Conservation (phyloP, 2,113 vertebrate genomes). For the Ciconia boyciana region DNA sequence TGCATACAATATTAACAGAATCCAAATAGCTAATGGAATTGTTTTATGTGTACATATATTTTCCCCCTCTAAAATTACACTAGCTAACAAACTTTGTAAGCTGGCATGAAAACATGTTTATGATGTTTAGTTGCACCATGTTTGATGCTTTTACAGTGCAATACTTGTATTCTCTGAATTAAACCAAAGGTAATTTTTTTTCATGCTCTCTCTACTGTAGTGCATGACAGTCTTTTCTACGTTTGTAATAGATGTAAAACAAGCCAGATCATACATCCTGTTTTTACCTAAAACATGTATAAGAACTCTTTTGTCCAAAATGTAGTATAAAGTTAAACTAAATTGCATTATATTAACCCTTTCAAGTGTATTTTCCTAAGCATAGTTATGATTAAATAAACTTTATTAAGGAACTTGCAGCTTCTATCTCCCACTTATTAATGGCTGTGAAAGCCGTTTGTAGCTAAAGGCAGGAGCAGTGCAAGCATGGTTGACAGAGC, state of each 20-base stretch:
- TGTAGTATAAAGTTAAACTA: constrained; percentile 76
- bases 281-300: constrained; percentile 73
- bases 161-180: constrained; percentile 76
- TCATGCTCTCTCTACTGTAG: constrained; percentile 74
- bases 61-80: constrained; percentile 24
- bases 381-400: constrained; percentile 82
- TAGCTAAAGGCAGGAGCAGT: neutral
- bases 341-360: constrained; percentile 79
- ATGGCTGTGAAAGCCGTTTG: neutral
- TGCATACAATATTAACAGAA: constrained; percentile 57
- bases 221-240: constrained; percentile 78
- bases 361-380: constrained; percentile 79
- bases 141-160: constrained; percentile 81
- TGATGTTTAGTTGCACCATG: constrained; percentile 75
- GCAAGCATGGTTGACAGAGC: neutral
- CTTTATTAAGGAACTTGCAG: constrained; percentile 69
- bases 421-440: constrained; percentile 44
- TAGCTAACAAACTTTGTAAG: constrained; percentile 68
- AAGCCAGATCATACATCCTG: constrained; percentile 66
- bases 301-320: constrained; percentile 71
- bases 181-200: constrained; percentile 81
- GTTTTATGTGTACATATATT: constrained; percentile 49
- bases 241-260: constrained; percentile 76
- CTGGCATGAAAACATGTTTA: constrained; percentile 71
- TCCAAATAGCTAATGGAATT: constrained; percentile 53